phyloP scores from a whole-genome alignment of 2,888 invertebrate genomes.

The Ditula angustiorana region DNA sequence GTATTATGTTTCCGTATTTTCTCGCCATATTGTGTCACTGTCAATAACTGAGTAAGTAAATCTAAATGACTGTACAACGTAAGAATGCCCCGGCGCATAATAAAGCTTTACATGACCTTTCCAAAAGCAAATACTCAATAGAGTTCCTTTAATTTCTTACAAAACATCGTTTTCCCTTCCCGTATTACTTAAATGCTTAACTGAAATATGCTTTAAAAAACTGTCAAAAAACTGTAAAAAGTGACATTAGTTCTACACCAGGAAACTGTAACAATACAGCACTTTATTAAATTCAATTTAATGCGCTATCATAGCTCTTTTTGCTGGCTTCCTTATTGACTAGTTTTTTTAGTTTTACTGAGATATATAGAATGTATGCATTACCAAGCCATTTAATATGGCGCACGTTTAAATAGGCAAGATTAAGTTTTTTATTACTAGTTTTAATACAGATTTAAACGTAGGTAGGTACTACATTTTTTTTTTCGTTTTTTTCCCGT shows the following conservation, averaged over 20 bases:
- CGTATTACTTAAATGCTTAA: neutral
- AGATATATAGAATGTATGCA: neutral
- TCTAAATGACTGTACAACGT: no score
- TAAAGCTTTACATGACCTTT: no score
- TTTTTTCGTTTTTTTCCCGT: no score
- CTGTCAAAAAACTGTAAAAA: slow-evolving; percentile 13
- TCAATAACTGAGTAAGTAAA: no score
- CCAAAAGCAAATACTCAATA: no score
- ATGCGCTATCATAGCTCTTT: neutral
- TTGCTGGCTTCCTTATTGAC: slow-evolving; percentile 24
- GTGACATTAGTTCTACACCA: neutral
- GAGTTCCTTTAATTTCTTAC: no score
- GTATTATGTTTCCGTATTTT: no score
- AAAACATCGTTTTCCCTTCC: neutral
- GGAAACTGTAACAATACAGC: slow-evolving; percentile 18
- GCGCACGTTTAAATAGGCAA: neutral
- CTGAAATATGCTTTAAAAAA: neutral
- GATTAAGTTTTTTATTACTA: no score
- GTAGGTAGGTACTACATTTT: no score
- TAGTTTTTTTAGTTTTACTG: slow-evolving; percentile 12
- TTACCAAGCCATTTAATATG: neutral
- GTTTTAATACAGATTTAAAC: no score
- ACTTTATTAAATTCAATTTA: slow-evolving; percentile 15
- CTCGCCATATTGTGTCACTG: no score
- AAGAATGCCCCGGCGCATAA: no score